phyloP scores from a whole-genome alignment of 2,888 invertebrate genomes.

The Marasmarcha lunaedactyla region DNA sequence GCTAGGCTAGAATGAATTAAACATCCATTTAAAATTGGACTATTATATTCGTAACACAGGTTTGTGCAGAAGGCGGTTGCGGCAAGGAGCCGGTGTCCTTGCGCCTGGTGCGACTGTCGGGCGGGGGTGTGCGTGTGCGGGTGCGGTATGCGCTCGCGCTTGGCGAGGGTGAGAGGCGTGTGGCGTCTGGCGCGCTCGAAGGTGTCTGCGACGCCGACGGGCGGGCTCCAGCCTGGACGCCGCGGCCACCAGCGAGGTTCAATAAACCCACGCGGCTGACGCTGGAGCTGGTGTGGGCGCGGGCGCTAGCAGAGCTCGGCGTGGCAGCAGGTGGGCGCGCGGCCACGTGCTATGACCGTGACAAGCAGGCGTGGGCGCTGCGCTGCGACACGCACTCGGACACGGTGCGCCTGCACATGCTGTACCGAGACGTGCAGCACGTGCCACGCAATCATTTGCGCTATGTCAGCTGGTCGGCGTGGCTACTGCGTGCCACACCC shows the following conservation, averaged over 20 bases:
- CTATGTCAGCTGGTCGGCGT: constrained; percentile 79
- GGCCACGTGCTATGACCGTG: constrained; percentile 80
- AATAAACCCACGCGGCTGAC: constrained; percentile 77
- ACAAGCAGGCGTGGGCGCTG: constrained; percentile 82
- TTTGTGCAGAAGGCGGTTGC: neutral
- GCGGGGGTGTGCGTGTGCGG: constrained; percentile 83
- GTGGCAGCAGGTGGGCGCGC: constrained; percentile 70
- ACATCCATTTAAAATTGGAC: too few relatives aligned
- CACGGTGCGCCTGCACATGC: constrained; percentile 78
- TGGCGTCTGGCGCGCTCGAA: constrained; percentile 78
- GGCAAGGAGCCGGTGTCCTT: constrained; percentile 61
- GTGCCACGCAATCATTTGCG: constrained; percentile 82
- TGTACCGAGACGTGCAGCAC: constrained; percentile 81
- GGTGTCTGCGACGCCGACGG: constrained; percentile 79
- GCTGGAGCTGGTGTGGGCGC: constrained; percentile 80
- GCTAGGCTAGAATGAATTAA: too few relatives aligned
- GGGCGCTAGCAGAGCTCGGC: constrained; percentile 66
- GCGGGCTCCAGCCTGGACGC: constrained; percentile 77
- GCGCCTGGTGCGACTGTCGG: constrained; percentile 79
- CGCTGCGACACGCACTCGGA: constrained; percentile 84
- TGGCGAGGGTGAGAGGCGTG: constrained; percentile 75
- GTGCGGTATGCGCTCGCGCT: constrained; percentile 78
- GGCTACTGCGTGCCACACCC: constrained; percentile 63
- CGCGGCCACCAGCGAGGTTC: constrained; percentile 72
- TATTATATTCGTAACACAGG: too few relatives aligned